These are phyloP conservation scores for Stichodactyla mertensii DNA, from an alignment of 64 coral and sea anemone species.

Conservation along the genomic window DNA sequence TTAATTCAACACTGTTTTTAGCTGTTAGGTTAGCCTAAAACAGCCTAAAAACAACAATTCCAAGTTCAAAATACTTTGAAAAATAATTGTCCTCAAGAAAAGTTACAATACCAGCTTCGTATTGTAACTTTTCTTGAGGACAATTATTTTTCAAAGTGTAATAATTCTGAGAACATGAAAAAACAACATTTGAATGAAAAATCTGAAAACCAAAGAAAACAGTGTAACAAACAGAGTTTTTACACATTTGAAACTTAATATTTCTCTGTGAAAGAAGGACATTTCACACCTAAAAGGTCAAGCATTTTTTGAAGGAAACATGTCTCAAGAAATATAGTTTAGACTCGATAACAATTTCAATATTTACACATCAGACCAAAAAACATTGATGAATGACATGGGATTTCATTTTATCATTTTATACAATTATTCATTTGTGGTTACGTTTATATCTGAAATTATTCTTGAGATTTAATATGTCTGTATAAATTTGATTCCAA, in stretches of 20 bases:
- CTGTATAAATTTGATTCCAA: background rate
- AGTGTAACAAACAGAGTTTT: background rate
- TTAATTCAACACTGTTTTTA: background rate
- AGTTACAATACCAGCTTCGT: background rate
- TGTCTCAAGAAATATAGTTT: background rate
- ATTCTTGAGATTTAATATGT: background rate
- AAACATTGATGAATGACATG: background rate
- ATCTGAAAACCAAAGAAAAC: background rate
- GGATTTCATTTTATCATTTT: background rate
- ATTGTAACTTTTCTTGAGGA: background rate
- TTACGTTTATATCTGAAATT: background rate
- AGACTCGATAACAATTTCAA: background rate
- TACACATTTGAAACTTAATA: background rate
- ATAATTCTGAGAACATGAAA: background rate
- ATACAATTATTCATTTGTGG: background rate
- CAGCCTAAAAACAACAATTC: background rate
- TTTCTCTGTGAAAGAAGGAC: background rate
- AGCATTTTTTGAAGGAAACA: background rate
- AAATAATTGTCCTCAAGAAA: background rate
- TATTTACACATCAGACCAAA: conserved; percentile 2
- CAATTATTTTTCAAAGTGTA: background rate
- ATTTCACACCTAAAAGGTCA: conserved; percentile 12
- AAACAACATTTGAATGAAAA: background rate
- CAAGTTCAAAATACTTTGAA: background rate
- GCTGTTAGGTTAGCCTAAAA: background rate